phyloP scores from a whole-genome alignment of 2,888 invertebrate genomes.

The Hesperia comma region DNA sequence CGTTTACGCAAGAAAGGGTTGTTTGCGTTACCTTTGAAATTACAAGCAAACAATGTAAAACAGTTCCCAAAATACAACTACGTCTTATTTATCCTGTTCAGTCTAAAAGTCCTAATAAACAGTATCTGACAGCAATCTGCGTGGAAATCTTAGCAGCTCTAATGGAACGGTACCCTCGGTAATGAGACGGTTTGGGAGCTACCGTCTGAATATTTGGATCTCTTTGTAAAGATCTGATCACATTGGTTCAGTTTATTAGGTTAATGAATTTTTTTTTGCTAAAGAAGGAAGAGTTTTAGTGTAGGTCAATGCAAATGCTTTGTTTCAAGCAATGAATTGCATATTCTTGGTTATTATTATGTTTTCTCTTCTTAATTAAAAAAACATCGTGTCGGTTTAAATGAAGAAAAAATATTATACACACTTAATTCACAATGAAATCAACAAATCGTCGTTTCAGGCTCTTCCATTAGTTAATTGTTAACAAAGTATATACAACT shows the following conservation, averaged over 20 bases:
- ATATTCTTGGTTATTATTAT: too few relatives aligned
- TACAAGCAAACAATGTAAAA: background rate
- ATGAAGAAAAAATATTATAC: too few relatives aligned
- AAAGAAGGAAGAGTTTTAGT: too few relatives aligned
- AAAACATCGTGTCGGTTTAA: too few relatives aligned
- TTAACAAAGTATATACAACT: too few relatives aligned
- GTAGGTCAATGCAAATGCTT: too few relatives aligned
- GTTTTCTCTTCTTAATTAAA: too few relatives aligned
- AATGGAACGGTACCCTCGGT: slow-evolving; percentile 46
- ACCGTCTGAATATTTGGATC: slow-evolving; percentile 43
- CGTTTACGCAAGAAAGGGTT: too few relatives aligned
- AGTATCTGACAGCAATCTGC: slow-evolving; percentile 20
- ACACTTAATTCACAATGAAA: too few relatives aligned
- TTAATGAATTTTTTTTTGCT: background rate
- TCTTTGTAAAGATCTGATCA: slow-evolving; percentile 35
- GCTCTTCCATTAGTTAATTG: too few relatives aligned
- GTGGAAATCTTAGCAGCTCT: slow-evolving; percentile 47
- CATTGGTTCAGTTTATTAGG: background rate
- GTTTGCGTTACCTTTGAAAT: background rate
- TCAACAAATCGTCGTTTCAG: too few relatives aligned
- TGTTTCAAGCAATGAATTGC: too few relatives aligned
- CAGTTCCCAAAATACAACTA: background rate
- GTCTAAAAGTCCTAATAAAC: slow-evolving; percentile 18
- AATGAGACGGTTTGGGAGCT: slow-evolving; percentile 45
- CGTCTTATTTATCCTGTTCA: background rate